Evolutionary conservation across 1,140 invertebrate species (phyloP).

Genomic region (Lycorma delicatula): DNA sequence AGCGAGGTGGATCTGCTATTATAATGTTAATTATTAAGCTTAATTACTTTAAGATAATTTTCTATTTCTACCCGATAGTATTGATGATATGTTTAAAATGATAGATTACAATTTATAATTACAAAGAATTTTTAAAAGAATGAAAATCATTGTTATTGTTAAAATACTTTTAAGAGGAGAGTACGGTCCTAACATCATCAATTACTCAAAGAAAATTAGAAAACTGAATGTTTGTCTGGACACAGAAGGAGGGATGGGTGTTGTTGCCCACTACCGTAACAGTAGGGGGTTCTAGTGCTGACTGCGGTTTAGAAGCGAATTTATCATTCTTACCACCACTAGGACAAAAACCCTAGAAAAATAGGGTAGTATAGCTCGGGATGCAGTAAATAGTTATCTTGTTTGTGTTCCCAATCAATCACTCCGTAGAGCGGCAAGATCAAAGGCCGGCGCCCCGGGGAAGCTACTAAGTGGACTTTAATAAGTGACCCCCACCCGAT

Average conservation of each 20-base stretch:
- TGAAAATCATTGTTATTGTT: too few species aligned
- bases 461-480: constrained; percentile 1
- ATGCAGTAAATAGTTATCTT: not conserved
- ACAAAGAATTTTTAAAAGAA: too few species aligned
- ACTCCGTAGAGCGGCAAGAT: not conserved
- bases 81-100: too few species aligned
- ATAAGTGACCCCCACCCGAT: not conserved
- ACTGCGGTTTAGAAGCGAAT: not conserved
- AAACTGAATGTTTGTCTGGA: too few species aligned
- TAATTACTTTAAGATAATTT: too few species aligned
- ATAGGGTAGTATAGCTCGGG: not conserved
- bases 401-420: constrained; percentile 6
- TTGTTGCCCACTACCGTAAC: not conserved
- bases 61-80: too few species aligned
- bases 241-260: not conserved
- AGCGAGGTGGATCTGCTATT: too few species aligned
- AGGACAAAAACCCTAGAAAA: not conserved
- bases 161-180: too few species aligned
- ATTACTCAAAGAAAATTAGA: too few species aligned
- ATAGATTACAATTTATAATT: too few species aligned
- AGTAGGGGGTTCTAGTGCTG: not conserved
- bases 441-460: not conserved
- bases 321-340: not conserved
- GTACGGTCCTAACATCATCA: too few species aligned
- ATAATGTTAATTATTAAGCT: too few species aligned